Base-by-base conservation (phyloP, 2,797 vertebrate genomes). In the Spheniscus humboldti region DNA sequence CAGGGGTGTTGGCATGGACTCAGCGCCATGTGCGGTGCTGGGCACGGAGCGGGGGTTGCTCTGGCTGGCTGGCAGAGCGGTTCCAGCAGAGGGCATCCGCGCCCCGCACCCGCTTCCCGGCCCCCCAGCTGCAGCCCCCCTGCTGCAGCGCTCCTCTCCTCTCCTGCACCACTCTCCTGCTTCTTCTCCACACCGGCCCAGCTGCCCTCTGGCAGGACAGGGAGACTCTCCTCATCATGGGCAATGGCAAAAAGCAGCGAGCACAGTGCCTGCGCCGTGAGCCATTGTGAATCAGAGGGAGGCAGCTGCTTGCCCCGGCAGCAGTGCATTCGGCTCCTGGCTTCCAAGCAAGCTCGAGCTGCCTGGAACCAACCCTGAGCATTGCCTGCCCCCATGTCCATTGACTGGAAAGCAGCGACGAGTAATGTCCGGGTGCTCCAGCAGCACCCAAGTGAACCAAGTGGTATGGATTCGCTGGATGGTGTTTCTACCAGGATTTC, bases 71-170 rank as follows among this genome's bases (percentile, higher is more conserved):
- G 52, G n/a, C 52, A 3, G n/a, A 80, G 76, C 3, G 0, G 48
- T 47, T 91, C 95, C 95, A 95, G 95, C 87, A 97, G 96, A 92
- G 91, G 95, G 94, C 96, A 95, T 87, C 91, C 66, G 7, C 10
- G 35, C 43, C 89, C 60, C 2, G 5, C 8, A 7, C 84, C 92
- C 5, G 8, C 27, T 37, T 41, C 10, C 9, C 5, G 7, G 35
- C 7, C 43, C 37, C 37, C 43, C 31, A 15, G 6, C 75, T 14
- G 48, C 63, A 55, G 47, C 50, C 63, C 55, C 69, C 71, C 1
- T 20, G 16, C 59, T 3, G 30, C 62, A 23, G 81, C 33, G 33
- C 18, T 31, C 50, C 14, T 25, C 43, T 33, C 52, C 39, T 24
- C 27, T 30, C 28, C 55, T 48, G 48, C 48, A 11, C 48, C 13